Base-by-base conservation (phyloP, 2,113 vertebrate genomes). In the Oryzias javanicus region DNA sequence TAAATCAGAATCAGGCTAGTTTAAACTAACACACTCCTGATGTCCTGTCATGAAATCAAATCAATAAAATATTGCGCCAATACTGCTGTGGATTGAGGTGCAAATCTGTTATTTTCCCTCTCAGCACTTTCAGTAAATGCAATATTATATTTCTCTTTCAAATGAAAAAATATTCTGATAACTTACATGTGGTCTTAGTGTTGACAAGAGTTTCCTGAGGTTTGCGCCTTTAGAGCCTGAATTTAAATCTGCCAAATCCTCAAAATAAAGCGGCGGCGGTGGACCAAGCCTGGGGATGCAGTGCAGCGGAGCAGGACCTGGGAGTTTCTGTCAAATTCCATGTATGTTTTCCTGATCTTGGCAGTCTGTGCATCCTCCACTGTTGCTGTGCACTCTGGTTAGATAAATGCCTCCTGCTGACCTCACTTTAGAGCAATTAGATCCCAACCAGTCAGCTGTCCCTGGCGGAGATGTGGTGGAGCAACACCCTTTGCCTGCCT, bases 371-470 rank as follows among this genome's bases (percentile, higher is more conserved):
- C 91, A 93, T 91, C 90, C 91, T 92, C 88, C 92, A 79, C 92
- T 93, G 91, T 93, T 77, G 83, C 83, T 92, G 90, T 93, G 94
- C 92, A 89, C 92, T 89, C 90, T 89, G 90, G 93, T 92, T 91
- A 85, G 91, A 95, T 95, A 95, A 97, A 97, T 95, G 95, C 94
- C 94, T 96, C 82, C 92, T 91, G 93, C 94, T 97, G 96, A 97
- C 95, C 95, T 97, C 96, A 96, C 93, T 94, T 94, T 91, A 92
- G 94, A 95, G 93, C 95, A 97, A 96, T 97, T 96, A 96, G 92
- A 93, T 93, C 92, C 92, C 93, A 94, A 93, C 95, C 94, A 96
- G 93, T 97, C 92, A 96, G 94, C 94, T 95, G 94, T 96, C 93
- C 92, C 92, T 93, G 91, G 93, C 74, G 16, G 42, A 78, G 91